These are phyloP conservation scores for Drosophila paramelanica DNA, from an alignment of 2,888 invertebrate species.

Conservation along the genomic window DNA sequence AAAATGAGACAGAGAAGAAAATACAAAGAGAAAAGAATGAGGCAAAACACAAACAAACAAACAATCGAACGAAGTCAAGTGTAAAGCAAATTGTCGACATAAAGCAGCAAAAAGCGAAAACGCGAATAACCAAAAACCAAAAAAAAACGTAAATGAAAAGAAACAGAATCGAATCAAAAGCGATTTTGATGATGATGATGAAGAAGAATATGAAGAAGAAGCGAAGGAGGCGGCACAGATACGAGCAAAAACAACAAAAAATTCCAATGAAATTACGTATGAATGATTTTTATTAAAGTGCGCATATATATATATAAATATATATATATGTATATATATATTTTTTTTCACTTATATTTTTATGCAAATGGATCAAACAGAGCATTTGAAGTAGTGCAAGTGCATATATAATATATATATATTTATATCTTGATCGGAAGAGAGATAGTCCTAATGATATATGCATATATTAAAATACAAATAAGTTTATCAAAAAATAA, in stretches of 20 bases:
- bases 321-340: constrained; percentile 1
- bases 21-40: not conserved
- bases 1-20: constrained; percentile 2
- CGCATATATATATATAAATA: constrained; percentile 30
- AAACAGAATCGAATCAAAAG: constrained; percentile 16
- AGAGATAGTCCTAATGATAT: too few species aligned
- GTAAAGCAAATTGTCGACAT: not conserved
- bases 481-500: too few species aligned
- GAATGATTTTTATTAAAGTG: constrained; percentile 63
- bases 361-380: not conserved
- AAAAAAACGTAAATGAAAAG: constrained; percentile 9
- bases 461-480: too few species aligned
- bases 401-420: not conserved
- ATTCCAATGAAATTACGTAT: constrained; percentile 69
- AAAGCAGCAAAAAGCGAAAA: constrained; percentile 4
- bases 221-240: constrained; percentile 16
- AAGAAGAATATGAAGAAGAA: constrained; percentile 17
- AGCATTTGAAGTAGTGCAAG: not conserved
- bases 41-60: not conserved
- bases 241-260: constrained; percentile 17
- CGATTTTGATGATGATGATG: constrained; percentile 7
- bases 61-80: constrained; percentile 9
- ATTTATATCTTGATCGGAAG: too few species aligned
- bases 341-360: constrained; percentile 6
- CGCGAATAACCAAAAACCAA: not conserved